Evolutionary conservation across 2,888 invertebrate species (phyloP).

Genomic region (Eutolmus rufibarbis): DNA sequence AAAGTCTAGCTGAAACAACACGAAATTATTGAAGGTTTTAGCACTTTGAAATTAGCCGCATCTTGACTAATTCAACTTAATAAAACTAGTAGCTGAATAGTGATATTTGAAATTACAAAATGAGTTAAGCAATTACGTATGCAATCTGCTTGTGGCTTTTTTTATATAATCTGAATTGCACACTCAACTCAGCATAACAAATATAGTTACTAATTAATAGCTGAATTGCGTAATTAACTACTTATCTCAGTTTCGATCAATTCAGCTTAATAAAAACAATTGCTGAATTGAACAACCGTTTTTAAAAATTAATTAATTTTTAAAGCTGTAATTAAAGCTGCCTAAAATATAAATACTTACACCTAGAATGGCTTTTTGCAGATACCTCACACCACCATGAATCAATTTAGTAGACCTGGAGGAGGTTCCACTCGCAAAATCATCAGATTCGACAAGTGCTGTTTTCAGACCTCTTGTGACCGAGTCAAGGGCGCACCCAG

Average conservation of each 20-base stretch:
- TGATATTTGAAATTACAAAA: no score
- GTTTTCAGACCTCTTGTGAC: slow-evolving; percentile 93
- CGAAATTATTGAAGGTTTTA: background rate
- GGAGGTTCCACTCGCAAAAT: slow-evolving; percentile 95
- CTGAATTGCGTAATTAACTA: no score
- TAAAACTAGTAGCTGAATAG: background rate
- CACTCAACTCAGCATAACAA: no score
- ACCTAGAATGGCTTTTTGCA: slow-evolving; percentile 94
- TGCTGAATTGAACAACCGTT: background rate
- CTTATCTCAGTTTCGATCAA: background rate
- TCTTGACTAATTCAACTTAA: background rate
- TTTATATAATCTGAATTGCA: no score
- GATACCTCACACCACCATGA: slow-evolving; percentile 96
- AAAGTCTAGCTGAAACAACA: slow-evolving; percentile 73
- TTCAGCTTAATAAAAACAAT: background rate
- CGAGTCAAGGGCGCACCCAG: slow-evolving; percentile 95
- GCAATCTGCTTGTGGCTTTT: no score
- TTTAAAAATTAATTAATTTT: background rate
- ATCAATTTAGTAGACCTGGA: slow-evolving; percentile 97
- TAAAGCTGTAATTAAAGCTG: no score
- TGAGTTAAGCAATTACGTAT: no score
- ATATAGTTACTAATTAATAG: no score
- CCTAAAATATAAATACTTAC: slow-evolving; percentile 53
- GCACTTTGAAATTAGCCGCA: background rate
- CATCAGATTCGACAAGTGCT: slow-evolving; percentile 92